Evolutionary conservation across 2,113 vertebrate genomes (phyloP).

Genomic region (Rhinichthys klamathensis): DNA sequence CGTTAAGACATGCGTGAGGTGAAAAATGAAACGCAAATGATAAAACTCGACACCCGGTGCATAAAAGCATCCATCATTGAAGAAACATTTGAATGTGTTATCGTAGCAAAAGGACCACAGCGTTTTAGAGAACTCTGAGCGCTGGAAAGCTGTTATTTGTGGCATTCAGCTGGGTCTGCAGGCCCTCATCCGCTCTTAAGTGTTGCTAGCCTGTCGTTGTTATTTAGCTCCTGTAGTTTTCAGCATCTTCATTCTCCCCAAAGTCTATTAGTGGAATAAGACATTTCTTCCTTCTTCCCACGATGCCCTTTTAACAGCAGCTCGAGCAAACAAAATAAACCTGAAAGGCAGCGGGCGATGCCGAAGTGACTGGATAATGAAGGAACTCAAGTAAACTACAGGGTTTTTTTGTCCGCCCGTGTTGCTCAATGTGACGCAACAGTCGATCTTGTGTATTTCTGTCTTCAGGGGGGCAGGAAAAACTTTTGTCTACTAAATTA

Average conservation of each 20-base stretch:
- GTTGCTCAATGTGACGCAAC: constrained; percentile 11
- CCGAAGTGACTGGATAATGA: constrained; percentile 42
- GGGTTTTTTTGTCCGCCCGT: constrained; percentile 14
- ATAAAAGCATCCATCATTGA: background rate
- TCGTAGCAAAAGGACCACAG: no score
- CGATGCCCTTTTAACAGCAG: background rate
- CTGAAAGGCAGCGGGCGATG: constrained; percentile 19
- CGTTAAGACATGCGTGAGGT: background rate
- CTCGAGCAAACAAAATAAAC: constrained; percentile 6
- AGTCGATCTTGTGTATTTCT: constrained; percentile 24
- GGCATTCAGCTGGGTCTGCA: background rate
- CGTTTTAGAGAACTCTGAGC: background rate
- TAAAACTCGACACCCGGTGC: background rate
- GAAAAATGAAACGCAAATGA: background rate
- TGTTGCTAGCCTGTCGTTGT: background rate
- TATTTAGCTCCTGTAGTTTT: background rate
- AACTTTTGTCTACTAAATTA: no score
- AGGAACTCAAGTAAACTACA: constrained; percentile 27
- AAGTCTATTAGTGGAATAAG: background rate
- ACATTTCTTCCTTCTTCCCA: background rate
- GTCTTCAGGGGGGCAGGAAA: no score
- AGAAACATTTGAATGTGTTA: background rate
- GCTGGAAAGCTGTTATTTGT: background rate
- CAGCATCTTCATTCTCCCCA: background rate
- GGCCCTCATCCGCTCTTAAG: background rate